These are phyloP conservation scores for Paedocypris micromegethes DNA, from an alignment of 2,797 vertebrate species.

Conservation along the genomic window DNA sequence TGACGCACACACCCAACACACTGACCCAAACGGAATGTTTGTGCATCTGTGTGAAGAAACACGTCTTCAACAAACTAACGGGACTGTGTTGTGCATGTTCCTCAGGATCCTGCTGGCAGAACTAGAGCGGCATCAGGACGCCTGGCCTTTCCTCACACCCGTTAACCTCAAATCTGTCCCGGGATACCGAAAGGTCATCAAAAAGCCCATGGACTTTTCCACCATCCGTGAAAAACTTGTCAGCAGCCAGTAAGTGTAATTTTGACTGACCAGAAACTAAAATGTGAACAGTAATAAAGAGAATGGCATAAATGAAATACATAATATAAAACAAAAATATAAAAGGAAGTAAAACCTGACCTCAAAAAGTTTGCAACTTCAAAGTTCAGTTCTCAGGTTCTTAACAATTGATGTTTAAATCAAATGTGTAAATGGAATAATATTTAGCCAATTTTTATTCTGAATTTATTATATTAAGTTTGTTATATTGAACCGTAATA, in stretches of 20 bases:
- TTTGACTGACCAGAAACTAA: not conserved
- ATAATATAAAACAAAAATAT: no score
- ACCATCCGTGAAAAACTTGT: constrained; percentile 97
- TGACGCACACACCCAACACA: constrained; percentile 44
- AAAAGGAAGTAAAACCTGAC: no score
- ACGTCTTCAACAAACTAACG: no score
- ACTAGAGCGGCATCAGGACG: constrained; percentile 95
- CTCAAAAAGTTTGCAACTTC: no score
- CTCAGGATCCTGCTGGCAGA: constrained; percentile 88
- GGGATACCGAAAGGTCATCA: constrained; percentile 97
- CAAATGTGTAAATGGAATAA: no score
- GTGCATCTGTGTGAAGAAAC: no score
- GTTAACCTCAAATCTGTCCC: constrained; percentile 98
- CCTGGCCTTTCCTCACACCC: constrained; percentile 96
- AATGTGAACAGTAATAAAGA: not conserved
- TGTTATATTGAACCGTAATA: no score
- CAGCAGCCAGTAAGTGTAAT: constrained; percentile 91
- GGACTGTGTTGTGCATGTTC: not conserved
- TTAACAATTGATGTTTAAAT: no score
- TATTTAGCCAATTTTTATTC: no score
- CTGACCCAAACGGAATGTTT: no score
- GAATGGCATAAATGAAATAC: not conserved
- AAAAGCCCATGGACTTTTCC: constrained; percentile 98
- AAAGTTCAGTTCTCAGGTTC: no score
- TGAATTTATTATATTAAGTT: no score